A percentile compares a stretch with the other conserved stretches of the same genome.
phyloP scores from a whole-genome alignment of 2,888 invertebrate genomes.

The Eristalis arbustorum region DNA sequence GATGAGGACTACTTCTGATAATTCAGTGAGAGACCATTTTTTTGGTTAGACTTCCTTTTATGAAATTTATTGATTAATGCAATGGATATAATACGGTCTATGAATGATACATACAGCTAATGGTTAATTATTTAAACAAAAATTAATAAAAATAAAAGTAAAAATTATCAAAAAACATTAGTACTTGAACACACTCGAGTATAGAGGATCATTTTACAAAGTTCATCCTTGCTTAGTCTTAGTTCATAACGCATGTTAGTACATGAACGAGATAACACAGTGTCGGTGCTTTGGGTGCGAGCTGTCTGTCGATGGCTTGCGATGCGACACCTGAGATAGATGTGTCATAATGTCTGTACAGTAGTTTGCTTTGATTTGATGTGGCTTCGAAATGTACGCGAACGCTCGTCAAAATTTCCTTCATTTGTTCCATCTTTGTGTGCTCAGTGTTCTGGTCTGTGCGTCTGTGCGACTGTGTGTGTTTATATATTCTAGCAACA shows the following conservation, averaged over 20 bases:
- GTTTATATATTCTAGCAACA: slow-evolving; percentile 36
- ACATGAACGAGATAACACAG: slow-evolving; percentile 52
- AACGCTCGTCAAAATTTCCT: slow-evolving; percentile 45
- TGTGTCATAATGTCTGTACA: background rate
- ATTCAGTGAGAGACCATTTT: background rate
- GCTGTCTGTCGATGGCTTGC: slow-evolving; percentile 51
- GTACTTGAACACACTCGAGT: slow-evolving; percentile 52
- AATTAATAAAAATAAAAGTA: background rate
- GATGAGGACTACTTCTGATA: too few relatives aligned
- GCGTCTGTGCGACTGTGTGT: background rate
- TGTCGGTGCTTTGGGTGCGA: slow-evolving; percentile 68
- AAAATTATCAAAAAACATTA: slow-evolving; percentile 3
- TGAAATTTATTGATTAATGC: slow-evolving; percentile 54
- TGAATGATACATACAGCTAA: slow-evolving; percentile 3
- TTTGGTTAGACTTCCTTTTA: slow-evolving; percentile 11
- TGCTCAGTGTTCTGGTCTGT: slow-evolving; percentile 34
- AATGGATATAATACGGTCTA: slow-evolving; percentile 3
- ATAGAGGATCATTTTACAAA: background rate
- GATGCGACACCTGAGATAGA: background rate
- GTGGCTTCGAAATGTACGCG: slow-evolving; percentile 4
- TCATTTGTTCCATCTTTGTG: slow-evolving; percentile 29
- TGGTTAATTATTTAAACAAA: slow-evolving; percentile 11
- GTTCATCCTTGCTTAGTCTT: slow-evolving; percentile 40
- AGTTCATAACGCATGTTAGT: slow-evolving; percentile 25
- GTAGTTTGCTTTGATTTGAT: slow-evolving; percentile 14